Base-by-base conservation (phyloP, 2,888 invertebrate species). In the Athalia circularis region DNA sequence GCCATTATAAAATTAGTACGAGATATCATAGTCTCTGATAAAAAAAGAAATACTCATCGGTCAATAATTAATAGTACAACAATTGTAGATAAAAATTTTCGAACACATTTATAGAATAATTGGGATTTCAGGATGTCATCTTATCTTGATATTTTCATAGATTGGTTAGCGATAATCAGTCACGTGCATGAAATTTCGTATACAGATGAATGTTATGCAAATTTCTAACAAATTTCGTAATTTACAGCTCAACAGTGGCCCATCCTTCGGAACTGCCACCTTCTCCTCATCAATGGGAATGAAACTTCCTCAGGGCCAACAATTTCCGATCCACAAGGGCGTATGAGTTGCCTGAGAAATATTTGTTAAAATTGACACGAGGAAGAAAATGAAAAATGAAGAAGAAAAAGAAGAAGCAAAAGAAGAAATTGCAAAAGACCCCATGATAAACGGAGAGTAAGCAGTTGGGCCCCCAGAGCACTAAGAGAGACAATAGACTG, bases 251-350 rank as follows among this genome's bases (percentile, higher is more conserved):
- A 88, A 95, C 97, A 87, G 96, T 99, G 91, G 99, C 99, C 86
- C 98, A 99, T 92, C 97, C 98, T 80, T 98, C 98, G 83, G 99
- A 99, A 93, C 93, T 99, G 92, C 99, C 99, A 89, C 99, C 99
- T 62, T 98, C 98, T 88, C 99, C 99, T 85, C 98, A 98, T 92
- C 97, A 98, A 90, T 99, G 99, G 99, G 97, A 98, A 94, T 97
- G 95, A 96, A 75, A 45, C 45, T 77, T 70, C 61, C 70, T 52
- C 50, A 62, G 75, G 75, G 61, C 75, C 75, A 64, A 75, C 61
- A 5, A n/a, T 62, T 29, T 75, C 52, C 75, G 11, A 62, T 75
- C 75, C 29, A 11, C 43, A n/a, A 52, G 15, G 68, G 79, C 43
- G 65, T 72, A 43, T 62, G 29, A 77, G 59, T n/a, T 68, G n/a